These are phyloP conservation scores for Anastatus disparis DNA, from an alignment of 1,140 invertebrate genomes.

Conservation along the genomic window DNA sequence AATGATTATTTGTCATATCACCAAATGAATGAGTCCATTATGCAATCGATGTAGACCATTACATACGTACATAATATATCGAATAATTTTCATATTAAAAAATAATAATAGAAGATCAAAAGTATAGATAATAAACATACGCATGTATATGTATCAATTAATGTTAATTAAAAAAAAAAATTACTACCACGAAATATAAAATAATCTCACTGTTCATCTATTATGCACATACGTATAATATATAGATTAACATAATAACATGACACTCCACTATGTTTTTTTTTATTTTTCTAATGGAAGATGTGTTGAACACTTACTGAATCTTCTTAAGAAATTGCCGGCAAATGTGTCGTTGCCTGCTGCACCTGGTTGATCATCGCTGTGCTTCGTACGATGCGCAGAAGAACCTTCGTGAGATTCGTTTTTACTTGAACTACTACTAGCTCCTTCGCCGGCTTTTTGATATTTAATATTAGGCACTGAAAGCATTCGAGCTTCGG, in stretches of 20 bases:
- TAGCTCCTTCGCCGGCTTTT: slow-evolving; percentile 66
- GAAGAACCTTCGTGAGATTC: too few species aligned
- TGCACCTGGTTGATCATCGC: too few species aligned
- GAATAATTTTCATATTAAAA: too few species aligned
- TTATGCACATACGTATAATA: slow-evolving; percentile 45
- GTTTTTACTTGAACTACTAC: too few species aligned
- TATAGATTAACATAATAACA: slow-evolving; percentile 42
- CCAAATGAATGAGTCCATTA: slow-evolving; percentile 21
- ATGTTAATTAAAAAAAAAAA: too few species aligned
- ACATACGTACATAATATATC: slow-evolving; percentile 26
- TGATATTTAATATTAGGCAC: slow-evolving; percentile 81
- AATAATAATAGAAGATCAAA: background rate
- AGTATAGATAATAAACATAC: background rate
- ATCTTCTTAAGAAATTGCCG: slow-evolving; percentile 79
- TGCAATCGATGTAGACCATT: slow-evolving; percentile 24
- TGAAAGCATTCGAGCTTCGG: slow-evolving; percentile 73
- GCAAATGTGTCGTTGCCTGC: slow-evolving; percentile 67
- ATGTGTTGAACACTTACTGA: slow-evolving; percentile 80
- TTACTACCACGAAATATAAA: slow-evolving; percentile 47
- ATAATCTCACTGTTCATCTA: slow-evolving; percentile 41
- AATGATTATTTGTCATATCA: background rate
- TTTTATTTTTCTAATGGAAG: slow-evolving; percentile 44
- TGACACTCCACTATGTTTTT: slow-evolving; percentile 56
- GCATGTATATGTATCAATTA: slow-evolving; percentile 29
- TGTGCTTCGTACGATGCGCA: too few species aligned